Evolutionary conservation across 1,140 invertebrate genomes (phyloP), one percentile per base, ranked within the genome.

Genomic region (Drosophila pseudoobscura): DNA sequence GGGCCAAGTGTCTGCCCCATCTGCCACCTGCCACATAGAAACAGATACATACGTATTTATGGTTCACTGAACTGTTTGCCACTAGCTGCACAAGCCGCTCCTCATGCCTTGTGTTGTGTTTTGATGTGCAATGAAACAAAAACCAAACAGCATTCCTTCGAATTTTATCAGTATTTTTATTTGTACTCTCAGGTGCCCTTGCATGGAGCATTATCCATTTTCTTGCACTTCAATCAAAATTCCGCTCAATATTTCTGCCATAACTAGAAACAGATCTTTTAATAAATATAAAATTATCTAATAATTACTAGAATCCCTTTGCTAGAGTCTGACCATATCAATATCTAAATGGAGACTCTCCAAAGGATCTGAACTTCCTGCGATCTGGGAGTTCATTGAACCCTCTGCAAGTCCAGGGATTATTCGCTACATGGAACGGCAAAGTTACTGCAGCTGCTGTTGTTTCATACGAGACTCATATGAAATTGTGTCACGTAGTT

Each of bases 401-500:
- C 65, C 54, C 22, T 5, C 24, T 29, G 24, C 11, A 39, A 22
- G 58, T 62, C 45, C 45, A 44, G 46, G 63, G 59, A 65, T 65
- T 65, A 65, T 51, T 24, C 35, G 46, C 31, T n/a, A 44, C 59
- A 65, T 8, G 63, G 47, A 46, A 31, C 45, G 13, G 35, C 43
- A 31, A 20, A 64, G 73, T 64, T 68, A 44, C 47, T 50, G 47
- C 47, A 11, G 24, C 29, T 52, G 49, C 55, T 61, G 39, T 44
- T 50, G 35, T 47, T 58, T 39, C 65, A 53, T 39, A 45, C n/a
- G 64, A n/a, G 20, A n/a, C 60, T 63, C 57, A 61, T 50, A 66
- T 46, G 51, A 74, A 84, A 75, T 78, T 62, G 58, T 78, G 78
- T 87, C 83, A 88, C 82, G 82, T 87, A 88, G 62, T 75, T 78